Base-by-base conservation (phyloP, 2,888 invertebrate species). In the Oligia fasciuncula region DNA sequence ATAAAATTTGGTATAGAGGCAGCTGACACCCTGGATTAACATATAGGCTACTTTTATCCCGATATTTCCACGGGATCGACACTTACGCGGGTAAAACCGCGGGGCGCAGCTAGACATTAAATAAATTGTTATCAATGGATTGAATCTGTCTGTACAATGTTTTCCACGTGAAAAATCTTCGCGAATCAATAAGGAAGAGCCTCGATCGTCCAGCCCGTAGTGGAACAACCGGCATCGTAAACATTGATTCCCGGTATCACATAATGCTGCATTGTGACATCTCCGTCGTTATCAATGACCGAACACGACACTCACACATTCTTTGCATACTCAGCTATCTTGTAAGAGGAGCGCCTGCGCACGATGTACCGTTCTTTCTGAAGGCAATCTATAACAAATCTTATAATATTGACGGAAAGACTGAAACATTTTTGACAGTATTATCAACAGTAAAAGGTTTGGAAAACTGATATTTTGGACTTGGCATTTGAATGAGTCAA, bases 241-340 rank as follows among this genome's bases (percentile, higher is more conserved):
- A 89, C 88, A 89, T 70, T 51, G 79, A 80, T 89, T 89, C 89
- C 84, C 81, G 82, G 88, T 89, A 89, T 84, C 85, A 81, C 80
- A 89, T 89, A 89, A 89, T 89, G 89, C 82, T 73, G 86, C 88
- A 88, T 89, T 89, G 89, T 89, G 76, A 81, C 90, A 89, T 89
- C 90, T 89, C 88, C 54, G 72, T 46, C 82, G 87, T 90, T 89
- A 89, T 89, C 89, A 89, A 89, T 89, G 89, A 68, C 70, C 73
- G 84, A 83, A 81, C 79, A 54, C 79, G 88, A 88, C 76, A 85
- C 88, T 80, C 69, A 76, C 84, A 67, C 87, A 87, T 83, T 83
- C 88, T 80, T 85, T 81, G 82, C 83, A 80, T 74, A 84, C 83
- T 81, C 71, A 49, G 49, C 87, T 85, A 81, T 85, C 87, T 82